Conservation (phyloP, 2,888 invertebrate genomes). For the Aporophyla lueneburgensis region DNA sequence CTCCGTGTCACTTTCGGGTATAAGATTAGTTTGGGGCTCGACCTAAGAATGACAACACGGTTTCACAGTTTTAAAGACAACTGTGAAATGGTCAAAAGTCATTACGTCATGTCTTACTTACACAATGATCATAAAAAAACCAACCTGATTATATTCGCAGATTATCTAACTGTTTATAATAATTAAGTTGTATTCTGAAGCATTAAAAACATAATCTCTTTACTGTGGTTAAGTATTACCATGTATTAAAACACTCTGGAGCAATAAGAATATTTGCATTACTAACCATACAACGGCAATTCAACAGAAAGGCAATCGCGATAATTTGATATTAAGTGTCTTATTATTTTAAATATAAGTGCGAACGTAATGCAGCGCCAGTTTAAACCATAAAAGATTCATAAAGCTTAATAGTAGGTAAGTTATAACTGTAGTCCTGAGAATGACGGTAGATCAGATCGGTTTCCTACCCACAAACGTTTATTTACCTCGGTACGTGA, state of each 20-base stretch:
- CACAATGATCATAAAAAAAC: background rate
- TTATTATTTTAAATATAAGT: constrained; percentile 44
- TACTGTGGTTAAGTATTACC: background rate
- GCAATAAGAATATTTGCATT: constrained; percentile 14
- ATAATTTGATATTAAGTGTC: constrained; percentile 46
- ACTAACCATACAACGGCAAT: background rate
- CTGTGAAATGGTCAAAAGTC: too few relatives aligned
- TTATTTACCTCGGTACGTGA: constrained; percentile 40
- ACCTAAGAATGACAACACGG: too few relatives aligned
- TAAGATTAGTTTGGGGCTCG: too few relatives aligned
- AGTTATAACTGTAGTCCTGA: constrained; percentile 15
- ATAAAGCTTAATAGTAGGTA: constrained; percentile 37
- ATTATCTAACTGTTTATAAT: background rate
- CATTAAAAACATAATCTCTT: constrained; percentile 1
- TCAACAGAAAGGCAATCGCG: constrained; percentile 5
- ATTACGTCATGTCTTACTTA: too few relatives aligned
- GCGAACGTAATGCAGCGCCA: constrained; percentile 13
- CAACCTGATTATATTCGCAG: background rate
- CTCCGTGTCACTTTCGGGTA: too few relatives aligned
- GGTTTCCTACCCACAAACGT: background rate
- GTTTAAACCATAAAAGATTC: constrained; percentile 33
- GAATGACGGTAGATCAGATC: constrained; percentile 20
- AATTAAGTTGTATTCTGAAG: background rate
- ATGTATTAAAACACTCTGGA: background rate
- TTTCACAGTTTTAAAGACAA: too few relatives aligned